phyloP scores from a whole-genome alignment of 1,140 invertebrate species.

The Drosophila orena region DNA sequence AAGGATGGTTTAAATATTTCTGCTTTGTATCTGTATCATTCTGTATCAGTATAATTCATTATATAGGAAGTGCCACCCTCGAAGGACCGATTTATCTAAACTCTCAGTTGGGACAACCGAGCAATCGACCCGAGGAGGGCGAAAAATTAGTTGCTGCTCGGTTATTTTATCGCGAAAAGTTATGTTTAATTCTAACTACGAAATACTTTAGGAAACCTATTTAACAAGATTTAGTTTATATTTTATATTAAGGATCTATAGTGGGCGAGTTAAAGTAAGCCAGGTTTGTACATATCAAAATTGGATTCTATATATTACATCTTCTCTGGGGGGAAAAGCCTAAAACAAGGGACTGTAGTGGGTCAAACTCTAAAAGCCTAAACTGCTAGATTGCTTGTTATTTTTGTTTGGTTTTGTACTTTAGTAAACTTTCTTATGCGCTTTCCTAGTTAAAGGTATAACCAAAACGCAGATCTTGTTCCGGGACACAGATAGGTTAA shows the following conservation, averaged over 20 bases:
- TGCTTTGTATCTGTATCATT: constrained; percentile 10
- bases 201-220: constrained; percentile 79
- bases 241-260: constrained; percentile 40
- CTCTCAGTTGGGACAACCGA: too few species aligned
- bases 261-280: constrained; percentile 51
- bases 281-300: constrained; percentile 53
- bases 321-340: constrained; percentile 16
- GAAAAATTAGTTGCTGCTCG: constrained; percentile 32
- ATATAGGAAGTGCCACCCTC: constrained; percentile 48
- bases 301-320: constrained; percentile 47
- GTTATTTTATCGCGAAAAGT: constrained; percentile 43
- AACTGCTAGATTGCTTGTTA: constrained; percentile 73
- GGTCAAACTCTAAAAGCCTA: constrained; percentile 39
- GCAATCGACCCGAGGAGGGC: constrained; percentile 3
- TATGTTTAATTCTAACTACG: constrained; percentile 66
- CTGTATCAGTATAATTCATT: constrained; percentile 8
- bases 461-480: constrained; percentile 22
- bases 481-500: background rate
- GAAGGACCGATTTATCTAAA: background rate
- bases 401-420: constrained; percentile 68
- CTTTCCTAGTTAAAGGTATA: constrained; percentile 13
- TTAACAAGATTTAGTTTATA: constrained; percentile 71
- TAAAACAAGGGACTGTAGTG: constrained; percentile 5
- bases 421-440: constrained; percentile 61
- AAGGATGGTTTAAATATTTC: constrained; percentile 12